Percentiles rank a stretch among this genome's conserved stretches.
phyloP scores from a whole-genome alignment of 2,888 invertebrate genomes.

The Koerneria pararmatus region DNA sequence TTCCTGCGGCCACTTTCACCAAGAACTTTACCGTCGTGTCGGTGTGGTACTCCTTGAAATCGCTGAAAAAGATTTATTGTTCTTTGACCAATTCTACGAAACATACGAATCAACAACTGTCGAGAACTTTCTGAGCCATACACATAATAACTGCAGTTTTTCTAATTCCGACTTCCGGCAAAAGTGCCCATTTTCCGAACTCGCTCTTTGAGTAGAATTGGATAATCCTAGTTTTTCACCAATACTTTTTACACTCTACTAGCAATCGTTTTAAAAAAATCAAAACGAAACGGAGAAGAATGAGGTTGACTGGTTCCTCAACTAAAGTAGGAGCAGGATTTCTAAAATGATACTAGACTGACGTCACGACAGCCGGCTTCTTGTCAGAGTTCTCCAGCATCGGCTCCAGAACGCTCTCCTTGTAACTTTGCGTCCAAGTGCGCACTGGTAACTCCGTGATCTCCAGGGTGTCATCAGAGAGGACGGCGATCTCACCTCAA shows the following conservation, averaged over 20 bases:
- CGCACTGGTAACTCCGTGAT: constrained; percentile 92
- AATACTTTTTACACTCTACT: too few species aligned
- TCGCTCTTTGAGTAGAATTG: too few species aligned
- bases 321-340: neutral
- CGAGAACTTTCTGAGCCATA: too few species aligned
- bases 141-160: too few species aligned
- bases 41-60: constrained; percentile 86
- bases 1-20: constrained; percentile 69
- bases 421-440: constrained; percentile 91
- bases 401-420: constrained; percentile 84
- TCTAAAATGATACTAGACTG: constrained; percentile 3
- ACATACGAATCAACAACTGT: too few species aligned
- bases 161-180: too few species aligned
- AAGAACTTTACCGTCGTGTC: constrained; percentile 89
- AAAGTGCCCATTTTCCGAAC: too few species aligned
- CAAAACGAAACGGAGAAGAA: too few species aligned
- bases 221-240: too few species aligned
- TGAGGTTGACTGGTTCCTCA: too few species aligned
- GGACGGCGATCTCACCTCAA: constrained; percentile 32
- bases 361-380: constrained; percentile 30
- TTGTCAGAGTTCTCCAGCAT: constrained; percentile 66
- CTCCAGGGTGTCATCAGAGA: constrained; percentile 72
- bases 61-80: constrained; percentile 63
- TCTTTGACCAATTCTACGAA: too few species aligned
- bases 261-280: too few species aligned